Percentiles rank a stretch among this genome's conserved stretches.
Evolutionary conservation across 1,140 invertebrate species (phyloP).

Genomic region (Hydropsyche tenuis): DNA sequence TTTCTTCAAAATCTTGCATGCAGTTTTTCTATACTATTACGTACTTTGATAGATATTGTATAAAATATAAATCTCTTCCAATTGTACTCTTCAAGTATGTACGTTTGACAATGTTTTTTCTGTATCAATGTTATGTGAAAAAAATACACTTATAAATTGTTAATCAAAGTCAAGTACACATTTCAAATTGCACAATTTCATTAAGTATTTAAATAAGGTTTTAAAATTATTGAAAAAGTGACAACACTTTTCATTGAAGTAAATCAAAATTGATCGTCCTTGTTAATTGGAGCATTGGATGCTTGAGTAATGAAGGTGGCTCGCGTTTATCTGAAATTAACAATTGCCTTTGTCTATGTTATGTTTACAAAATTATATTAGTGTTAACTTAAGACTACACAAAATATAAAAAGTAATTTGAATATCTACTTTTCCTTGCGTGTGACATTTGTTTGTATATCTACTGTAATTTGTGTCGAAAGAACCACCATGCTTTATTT

Average conservation of each 20-base stretch:
- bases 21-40: conserved; percentile 37
- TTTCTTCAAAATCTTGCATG: conserved; percentile 37
- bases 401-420: neutral
- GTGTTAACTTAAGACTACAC: neutral
- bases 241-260: neutral
- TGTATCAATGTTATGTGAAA: conserved; percentile 30
- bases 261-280: conserved; percentile 1
- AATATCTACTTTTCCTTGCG: neutral
- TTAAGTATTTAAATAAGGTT: conserved; percentile 15
- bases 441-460: neutral
- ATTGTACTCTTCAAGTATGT: conserved; percentile 21
- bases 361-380: conserved; percentile 24
- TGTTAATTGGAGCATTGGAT: neutral
- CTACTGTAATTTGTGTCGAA: too few species aligned
- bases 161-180: conserved; percentile 14
- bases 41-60: conserved; percentile 19
- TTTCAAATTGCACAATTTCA: conserved; percentile 34
- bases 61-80: conserved; percentile 31
- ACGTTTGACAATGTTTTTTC: conserved; percentile 13
- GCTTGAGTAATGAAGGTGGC: neutral
- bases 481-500: too few species aligned
- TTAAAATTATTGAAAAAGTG: neutral
- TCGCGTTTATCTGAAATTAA: neutral
- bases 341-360: conserved; percentile 24
- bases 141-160: conserved; percentile 24